Evolutionary conservation across 2,797 vertebrate species (phyloP).

Genomic region (Cirrhinus molitorella): DNA sequence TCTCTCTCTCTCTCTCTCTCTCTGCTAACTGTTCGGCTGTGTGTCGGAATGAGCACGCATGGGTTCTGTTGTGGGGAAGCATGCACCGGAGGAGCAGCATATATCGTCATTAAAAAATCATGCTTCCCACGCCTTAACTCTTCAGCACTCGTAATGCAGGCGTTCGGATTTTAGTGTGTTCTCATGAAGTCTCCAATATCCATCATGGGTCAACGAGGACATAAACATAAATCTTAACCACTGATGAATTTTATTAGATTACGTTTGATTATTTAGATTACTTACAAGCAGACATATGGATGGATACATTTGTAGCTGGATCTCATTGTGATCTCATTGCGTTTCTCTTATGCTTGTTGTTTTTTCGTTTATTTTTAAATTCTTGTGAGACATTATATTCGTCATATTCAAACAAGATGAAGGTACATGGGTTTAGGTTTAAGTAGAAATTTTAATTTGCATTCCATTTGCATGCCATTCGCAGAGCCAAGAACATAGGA

Average conservation of each 20-base stretch:
- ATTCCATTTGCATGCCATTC: not conserved
- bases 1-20: no score
- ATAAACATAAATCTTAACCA: constrained; percentile 24
- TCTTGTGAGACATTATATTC: not conserved
- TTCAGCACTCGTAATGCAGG: constrained; percentile 56
- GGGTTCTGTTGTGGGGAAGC: constrained; percentile 44
- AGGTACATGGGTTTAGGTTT: not conserved
- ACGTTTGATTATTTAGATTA: not conserved
- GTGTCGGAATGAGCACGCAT: constrained; percentile 4
- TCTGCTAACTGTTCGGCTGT: not conserved
- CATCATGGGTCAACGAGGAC: constrained; percentile 51
- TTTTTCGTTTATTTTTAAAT: not conserved
- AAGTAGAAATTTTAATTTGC: constrained; percentile 6
- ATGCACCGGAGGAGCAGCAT: constrained; percentile 37
- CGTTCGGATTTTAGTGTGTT: constrained; percentile 54
- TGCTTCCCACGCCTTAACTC: constrained; percentile 65
- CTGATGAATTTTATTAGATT: not conserved
- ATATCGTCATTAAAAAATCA: constrained; percentile 63
- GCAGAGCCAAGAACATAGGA: not conserved
- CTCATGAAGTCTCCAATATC: constrained; percentile 38
- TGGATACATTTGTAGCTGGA: no score
- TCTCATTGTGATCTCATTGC: not conserved
- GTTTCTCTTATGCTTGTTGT: not conserved
- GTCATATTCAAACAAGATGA: not conserved
- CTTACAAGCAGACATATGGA: not conserved